Evolutionary conservation across 2,113 vertebrate species (phyloP).

Genomic region (Cricetomys ansorgei): DNA sequence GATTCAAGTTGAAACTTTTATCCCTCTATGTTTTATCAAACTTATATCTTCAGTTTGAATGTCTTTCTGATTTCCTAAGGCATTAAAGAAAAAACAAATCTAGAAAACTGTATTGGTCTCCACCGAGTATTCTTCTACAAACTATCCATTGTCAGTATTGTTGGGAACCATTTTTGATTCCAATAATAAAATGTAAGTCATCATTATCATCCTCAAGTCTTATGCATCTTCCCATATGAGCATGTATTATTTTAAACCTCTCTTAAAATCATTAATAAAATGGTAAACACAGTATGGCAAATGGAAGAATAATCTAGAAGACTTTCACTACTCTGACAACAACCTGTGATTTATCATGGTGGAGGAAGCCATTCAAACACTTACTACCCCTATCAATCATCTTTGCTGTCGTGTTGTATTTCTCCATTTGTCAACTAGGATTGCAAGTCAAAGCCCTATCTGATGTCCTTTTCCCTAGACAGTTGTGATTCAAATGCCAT

Average conservation of each 20-base stretch:
- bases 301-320: neutral
- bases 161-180: neutral
- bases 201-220: neutral
- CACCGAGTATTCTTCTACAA: neutral
- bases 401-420: neutral
- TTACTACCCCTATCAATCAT: neutral
- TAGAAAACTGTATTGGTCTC: neutral
- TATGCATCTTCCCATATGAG: neutral
- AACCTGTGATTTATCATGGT: neutral
- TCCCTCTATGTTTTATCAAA: neutral
- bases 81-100: neutral
- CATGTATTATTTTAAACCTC: neutral
- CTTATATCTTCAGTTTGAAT: neutral
- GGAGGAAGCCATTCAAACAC: neutral
- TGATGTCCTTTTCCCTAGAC: neutral
- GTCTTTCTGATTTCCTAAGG: neutral
- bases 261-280: slow-evolving; percentile 11
- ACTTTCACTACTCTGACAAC: neutral
- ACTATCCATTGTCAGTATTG: neutral
- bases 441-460: neutral
- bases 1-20: neutral
- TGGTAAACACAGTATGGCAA: neutral
- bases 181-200: neutral
- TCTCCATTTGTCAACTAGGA: neutral
- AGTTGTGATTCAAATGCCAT: neutral